These are phyloP conservation scores for Stenopsyche tienmushanensis DNA, from an alignment of 1,140 invertebrate genomes.

Conservation along the genomic window DNA sequence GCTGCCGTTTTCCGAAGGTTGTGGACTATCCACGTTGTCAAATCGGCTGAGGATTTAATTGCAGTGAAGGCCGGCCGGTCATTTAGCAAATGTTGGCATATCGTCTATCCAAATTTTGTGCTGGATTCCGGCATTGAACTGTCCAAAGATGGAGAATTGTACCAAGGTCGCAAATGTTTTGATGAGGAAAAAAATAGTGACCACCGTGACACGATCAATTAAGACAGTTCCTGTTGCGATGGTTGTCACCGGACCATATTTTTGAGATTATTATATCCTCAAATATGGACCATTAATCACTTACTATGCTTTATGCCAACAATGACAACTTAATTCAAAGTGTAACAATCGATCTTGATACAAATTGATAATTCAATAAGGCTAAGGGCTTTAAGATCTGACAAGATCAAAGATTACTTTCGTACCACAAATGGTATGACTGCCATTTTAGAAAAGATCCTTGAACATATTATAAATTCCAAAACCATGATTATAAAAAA, in stretches of 20 bases:
- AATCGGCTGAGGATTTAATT: not conserved
- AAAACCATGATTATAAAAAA: too few species aligned
- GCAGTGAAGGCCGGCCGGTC: slow-evolving; percentile 9
- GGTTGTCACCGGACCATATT: not conserved
- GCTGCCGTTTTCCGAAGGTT: too few species aligned
- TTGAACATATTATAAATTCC: too few species aligned
- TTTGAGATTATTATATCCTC: not conserved
- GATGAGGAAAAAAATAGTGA: not conserved
- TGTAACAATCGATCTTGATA: not conserved
- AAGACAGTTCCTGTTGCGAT: slow-evolving; percentile 13
- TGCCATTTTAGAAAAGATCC: too few species aligned
- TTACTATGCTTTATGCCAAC: too few species aligned
- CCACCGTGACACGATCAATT: slow-evolving; percentile 16
- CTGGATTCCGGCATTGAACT: slow-evolving; percentile 21
- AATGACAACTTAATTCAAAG: too few species aligned
- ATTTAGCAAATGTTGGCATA: slow-evolving; percentile 2
- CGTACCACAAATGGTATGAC: too few species aligned
- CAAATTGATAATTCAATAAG: too few species aligned
- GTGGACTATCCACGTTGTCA: not conserved
- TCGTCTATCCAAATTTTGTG: slow-evolving; percentile 8
- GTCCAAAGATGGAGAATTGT: slow-evolving; percentile 13
- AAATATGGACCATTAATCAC: not conserved
- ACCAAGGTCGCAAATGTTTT: slow-evolving; percentile 13
- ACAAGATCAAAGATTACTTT: too few species aligned
- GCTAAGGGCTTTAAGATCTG: too few species aligned